A percentile compares a stretch with the other conserved stretches of the same genome.
Evolutionary conservation across 2,113 vertebrate genomes (phyloP).

Genomic region (Nibea albiflora): DNA sequence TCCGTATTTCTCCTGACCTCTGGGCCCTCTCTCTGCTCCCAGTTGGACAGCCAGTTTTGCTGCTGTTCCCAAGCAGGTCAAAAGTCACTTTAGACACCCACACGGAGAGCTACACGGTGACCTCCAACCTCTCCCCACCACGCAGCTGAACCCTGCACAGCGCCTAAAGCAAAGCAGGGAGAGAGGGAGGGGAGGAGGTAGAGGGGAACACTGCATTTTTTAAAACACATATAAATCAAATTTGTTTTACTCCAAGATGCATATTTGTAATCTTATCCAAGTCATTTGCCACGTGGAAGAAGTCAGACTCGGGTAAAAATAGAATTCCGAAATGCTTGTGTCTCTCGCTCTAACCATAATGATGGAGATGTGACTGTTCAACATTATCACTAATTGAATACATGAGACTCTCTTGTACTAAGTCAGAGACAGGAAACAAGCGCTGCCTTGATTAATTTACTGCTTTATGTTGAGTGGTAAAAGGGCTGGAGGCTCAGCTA

Average conservation of each 20-base stretch:
- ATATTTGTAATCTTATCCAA: constrained; percentile 4
- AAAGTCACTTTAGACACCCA: constrained; percentile 67
- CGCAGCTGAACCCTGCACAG: constrained; percentile 65
- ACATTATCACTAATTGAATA: constrained; percentile 50
- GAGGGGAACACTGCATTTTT: background rate
- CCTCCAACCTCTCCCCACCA: constrained; percentile 59
- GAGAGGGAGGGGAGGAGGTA: background rate
- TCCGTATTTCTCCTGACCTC: constrained; percentile 65
- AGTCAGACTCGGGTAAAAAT: constrained; percentile 2
- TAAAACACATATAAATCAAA: background rate
- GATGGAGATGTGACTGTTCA: constrained; percentile 22
- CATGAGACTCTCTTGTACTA: constrained; percentile 35
- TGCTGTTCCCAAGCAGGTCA: constrained; percentile 68
- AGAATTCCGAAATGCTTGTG: background rate
- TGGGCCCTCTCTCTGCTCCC: constrained; percentile 57
- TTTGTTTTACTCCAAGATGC: constrained; percentile 3
- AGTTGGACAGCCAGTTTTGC: constrained; percentile 61
- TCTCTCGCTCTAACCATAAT: background rate
- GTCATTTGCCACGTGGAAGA: background rate
- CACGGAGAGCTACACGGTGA: constrained; percentile 59
- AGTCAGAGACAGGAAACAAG: constrained; percentile 32
- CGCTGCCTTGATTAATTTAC: constrained; percentile 38
- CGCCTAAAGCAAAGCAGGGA: constrained; percentile 46
- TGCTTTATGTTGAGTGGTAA: constrained; percentile 4
- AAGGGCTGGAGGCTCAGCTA: background rate